Evolutionary conservation across 92 coral and sea anemone genomes (phyloP), one percentile per base, ranked within the genome.

Genomic region (Virgularia gustaviana): DNA sequence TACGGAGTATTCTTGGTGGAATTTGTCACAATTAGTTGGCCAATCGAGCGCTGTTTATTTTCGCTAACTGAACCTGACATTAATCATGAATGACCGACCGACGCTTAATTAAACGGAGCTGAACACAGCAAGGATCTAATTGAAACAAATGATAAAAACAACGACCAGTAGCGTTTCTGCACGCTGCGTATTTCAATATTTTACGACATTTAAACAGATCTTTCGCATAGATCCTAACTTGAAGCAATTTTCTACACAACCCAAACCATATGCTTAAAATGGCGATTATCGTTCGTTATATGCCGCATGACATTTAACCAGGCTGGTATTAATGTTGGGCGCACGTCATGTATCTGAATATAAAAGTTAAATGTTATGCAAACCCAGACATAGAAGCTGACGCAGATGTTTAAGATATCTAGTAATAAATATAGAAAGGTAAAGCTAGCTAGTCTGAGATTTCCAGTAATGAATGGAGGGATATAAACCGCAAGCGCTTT

Each of bases 41-140:
- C 43, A 13, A 68, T 68, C 59, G 60, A 2, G 20, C 55, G 10
- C 66, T 68, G 61, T 68, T 68, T 68, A 68, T 68, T 68, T 51
- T 68, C 75, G 45, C 75, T 68, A 68, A 68, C 45, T 68, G 62
- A 68, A 68, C 4, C 60, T 68, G 75, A 68, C 75, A 68, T 68
- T 51, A 68, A 68, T 68, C 51, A 68, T 68, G 45, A 15, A 67
- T 47, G 35, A 23, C 37, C 22, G 39, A n/a, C n/a, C 16, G 61
- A 27, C 8, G 75, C 75, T 49, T 68, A 68, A 68, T 68, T 68
- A 47, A 68, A 68, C 29, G 61, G 45, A 22, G 32, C 31, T 29
- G 75, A 49, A 31, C 60, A 10, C 74, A 32, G 74, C 74, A 49
- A 67, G 74, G 49, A 49, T 68, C 75, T 68, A 68, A 49, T 49